phyloP scores from a whole-genome alignment of 2,797 vertebrate species.

The Myotis planiceps region DNA sequence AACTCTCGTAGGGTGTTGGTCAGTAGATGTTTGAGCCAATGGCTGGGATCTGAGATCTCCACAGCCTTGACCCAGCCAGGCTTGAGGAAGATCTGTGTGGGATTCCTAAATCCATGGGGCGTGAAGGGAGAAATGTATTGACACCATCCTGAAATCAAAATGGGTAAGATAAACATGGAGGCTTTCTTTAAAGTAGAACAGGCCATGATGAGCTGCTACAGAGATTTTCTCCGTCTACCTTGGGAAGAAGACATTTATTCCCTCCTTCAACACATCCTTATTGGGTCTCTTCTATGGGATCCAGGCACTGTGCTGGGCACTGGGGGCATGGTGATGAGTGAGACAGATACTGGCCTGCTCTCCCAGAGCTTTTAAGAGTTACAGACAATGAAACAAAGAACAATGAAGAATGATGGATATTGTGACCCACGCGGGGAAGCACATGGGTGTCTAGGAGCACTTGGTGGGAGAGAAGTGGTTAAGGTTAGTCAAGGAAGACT shows the following conservation, averaged over 20 bases:
- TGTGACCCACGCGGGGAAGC: neutral
- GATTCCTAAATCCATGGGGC: neutral
- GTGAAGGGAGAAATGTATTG: neutral
- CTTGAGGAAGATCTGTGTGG: neutral
- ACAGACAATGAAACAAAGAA: neutral
- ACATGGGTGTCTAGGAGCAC: neutral
- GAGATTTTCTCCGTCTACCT: neutral
- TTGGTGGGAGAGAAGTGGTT: neutral
- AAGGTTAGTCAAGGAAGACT: neutral
- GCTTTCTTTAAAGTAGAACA: neutral
- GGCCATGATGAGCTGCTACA: neutral
- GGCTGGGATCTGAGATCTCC: neutral
- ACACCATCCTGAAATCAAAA: neutral
- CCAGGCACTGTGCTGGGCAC: neutral
- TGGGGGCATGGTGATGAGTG: neutral
- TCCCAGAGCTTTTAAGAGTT: neutral
- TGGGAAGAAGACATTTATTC: neutral
- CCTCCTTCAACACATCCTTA: neutral
- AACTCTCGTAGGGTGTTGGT: neutral
- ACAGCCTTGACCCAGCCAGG: neutral
- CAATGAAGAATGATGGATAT: fast-evolving
- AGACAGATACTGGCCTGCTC: neutral
- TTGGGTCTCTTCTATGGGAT: neutral
- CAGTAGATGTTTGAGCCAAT: neutral
- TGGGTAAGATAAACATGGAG: neutral